Conservation (phyloP, 2,888 invertebrate genomes). For the Erebia epiphron region DNA sequence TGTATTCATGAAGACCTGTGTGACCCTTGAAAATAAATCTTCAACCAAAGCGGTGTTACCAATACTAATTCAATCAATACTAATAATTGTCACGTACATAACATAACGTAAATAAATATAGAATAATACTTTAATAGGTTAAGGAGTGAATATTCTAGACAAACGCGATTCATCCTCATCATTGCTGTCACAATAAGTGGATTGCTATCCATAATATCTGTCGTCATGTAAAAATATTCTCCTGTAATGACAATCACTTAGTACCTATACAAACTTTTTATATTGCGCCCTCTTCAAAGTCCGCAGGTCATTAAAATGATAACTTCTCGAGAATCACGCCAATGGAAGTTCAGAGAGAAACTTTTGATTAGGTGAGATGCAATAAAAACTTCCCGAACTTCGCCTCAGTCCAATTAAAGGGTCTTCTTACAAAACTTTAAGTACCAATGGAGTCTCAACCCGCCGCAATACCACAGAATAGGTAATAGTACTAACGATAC, state of each 20-base stretch:
- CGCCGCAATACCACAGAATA: too few relatives aligned
- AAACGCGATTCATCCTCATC: background rate
- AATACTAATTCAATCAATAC: too few relatives aligned
- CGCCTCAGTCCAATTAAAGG: slow-evolving; percentile 61
- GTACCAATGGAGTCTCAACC: background rate
- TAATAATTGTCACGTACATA: too few relatives aligned
- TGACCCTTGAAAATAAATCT: too few relatives aligned
- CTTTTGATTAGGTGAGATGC: slow-evolving; percentile 64
- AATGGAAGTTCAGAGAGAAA: slow-evolving; percentile 55
- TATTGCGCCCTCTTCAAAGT: slow-evolving; percentile 54
- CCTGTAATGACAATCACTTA: background rate
- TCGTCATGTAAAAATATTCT: background rate
- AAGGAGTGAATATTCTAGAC: background rate
- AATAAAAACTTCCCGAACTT: slow-evolving; percentile 59
- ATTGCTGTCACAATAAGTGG: background rate
- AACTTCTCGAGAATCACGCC: slow-evolving; percentile 47
- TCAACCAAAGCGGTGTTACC: too few relatives aligned
- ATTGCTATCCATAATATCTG: too few relatives aligned
- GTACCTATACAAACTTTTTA: slow-evolving; percentile 48
- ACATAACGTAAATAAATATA: too few relatives aligned
- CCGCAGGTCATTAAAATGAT: slow-evolving; percentile 53
- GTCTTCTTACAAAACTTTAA: slow-evolving; percentile 40
- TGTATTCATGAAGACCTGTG: too few relatives aligned
- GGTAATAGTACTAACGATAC: too few relatives aligned
- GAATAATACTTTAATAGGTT: too few relatives aligned